phyloP scores from a whole-genome alignment of 2,113 vertebrate species.

The Mus pahari region DNA sequence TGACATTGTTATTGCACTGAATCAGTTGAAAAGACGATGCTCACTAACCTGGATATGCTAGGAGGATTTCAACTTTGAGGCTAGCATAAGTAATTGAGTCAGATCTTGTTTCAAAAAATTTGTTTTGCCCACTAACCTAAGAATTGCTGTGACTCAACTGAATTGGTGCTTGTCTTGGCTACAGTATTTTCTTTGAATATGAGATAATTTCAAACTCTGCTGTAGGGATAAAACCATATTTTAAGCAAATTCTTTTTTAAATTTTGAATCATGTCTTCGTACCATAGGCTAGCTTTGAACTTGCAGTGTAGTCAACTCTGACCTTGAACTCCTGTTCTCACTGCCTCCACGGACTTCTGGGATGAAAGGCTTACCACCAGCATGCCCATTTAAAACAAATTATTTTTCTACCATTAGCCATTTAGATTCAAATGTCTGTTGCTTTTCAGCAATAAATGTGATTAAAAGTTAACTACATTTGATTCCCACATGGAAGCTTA shows the following conservation, averaged over 20 bases:
- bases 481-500: not conserved
- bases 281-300: not conserved
- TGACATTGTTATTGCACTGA: not conserved
- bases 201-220: slow-evolving; percentile 37
- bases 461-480: slow-evolving; percentile 12
- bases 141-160: slow-evolving; percentile 27
- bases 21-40: slow-evolving; percentile 49
- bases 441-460: slow-evolving; percentile 25
- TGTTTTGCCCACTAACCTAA: not conserved
- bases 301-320: not conserved
- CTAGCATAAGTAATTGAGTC: not conserved
- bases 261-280: not conserved
- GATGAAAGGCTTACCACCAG: not conserved
- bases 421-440: slow-evolving; percentile 42
- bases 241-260: slow-evolving; percentile 44
- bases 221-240: slow-evolving; percentile 46
- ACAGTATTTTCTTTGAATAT: slow-evolving; percentile 53
- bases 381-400: not conserved
- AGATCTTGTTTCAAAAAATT: not conserved
- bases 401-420: slow-evolving; percentile 44
- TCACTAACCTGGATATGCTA: not conserved
- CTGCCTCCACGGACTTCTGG: not conserved
- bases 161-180: slow-evolving; percentile 38
- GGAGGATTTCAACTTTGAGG: not conserved
- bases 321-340: not conserved